These are phyloP conservation scores for Aphaenogaster rudis DNA, from an alignment of 1,140 invertebrate species.

Conservation along the genomic window DNA sequence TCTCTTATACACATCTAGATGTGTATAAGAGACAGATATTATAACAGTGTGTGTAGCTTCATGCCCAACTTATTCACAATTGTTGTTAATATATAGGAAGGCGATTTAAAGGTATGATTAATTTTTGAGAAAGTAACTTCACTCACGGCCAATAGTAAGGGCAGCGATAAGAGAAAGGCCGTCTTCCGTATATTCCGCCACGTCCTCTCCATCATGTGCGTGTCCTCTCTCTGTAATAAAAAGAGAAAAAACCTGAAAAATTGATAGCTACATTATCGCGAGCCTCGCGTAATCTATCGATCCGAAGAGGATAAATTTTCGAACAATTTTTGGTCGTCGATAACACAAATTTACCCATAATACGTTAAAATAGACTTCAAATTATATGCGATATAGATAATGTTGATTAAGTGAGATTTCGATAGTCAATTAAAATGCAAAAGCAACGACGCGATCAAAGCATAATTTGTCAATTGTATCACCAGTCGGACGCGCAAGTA, in stretches of 20 bases:
- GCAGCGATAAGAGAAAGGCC: slow-evolving; percentile 80
- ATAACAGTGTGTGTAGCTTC: too few relatives aligned
- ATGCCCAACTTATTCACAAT: background rate
- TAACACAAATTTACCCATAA: background rate
- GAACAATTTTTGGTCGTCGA: background rate
- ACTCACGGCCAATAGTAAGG: slow-evolving; percentile 84
- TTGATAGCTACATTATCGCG: background rate
- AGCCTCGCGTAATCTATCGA: background rate
- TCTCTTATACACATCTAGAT: too few relatives aligned
- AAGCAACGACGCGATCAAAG: background rate
- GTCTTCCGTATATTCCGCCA: slow-evolving; percentile 84
- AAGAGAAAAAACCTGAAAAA: slow-evolving; percentile 65
- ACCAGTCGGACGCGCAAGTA: slow-evolving; percentile 39
- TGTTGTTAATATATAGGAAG: background rate
- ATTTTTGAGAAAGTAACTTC: slow-evolving; percentile 57
- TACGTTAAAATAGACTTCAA: background rate
- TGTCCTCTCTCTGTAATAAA: slow-evolving; percentile 84
- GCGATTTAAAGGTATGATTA: background rate
- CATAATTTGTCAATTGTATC: slow-evolving; percentile 18
- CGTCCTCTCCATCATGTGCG: slow-evolving; percentile 84
- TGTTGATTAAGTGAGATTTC: background rate
- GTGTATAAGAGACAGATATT: too few relatives aligned
- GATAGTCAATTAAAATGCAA: background rate
- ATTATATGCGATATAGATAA: background rate
- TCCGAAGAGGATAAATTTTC: background rate